Evolutionary conservation across 2,113 vertebrate genomes (phyloP).

Genomic region (Pardalotus punctatus): DNA sequence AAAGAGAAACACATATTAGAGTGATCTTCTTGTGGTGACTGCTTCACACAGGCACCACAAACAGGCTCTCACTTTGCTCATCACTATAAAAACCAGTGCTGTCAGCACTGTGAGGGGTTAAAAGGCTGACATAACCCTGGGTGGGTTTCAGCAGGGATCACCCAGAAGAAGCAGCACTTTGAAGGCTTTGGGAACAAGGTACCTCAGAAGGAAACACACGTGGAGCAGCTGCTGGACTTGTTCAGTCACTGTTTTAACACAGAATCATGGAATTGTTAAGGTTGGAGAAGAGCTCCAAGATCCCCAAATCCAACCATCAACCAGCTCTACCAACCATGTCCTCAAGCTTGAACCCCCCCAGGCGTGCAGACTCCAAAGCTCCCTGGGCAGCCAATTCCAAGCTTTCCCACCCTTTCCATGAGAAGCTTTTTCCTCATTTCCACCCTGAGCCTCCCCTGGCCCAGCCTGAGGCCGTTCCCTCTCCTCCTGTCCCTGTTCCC

Average conservation of each 20-base stretch:
- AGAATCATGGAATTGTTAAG: not conserved
- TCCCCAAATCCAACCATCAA: not conserved
- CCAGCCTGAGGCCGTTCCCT: not conserved
- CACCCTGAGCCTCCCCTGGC: rapidly evolving
- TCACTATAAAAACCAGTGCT: rapidly evolving
- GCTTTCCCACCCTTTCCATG: not conserved
- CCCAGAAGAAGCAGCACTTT: not conserved
- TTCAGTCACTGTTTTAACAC: not conserved
- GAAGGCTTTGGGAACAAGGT: not conserved
- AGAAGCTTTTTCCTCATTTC: not conserved
- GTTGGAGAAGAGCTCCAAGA: not conserved
- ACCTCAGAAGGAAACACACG: not conserved
- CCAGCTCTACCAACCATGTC: not conserved
- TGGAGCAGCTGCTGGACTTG: not conserved
- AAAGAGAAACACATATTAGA: not conserved
- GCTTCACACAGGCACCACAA: not conserved
- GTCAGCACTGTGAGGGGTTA: not conserved
- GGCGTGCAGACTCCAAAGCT: not conserved
- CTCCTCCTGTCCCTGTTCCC: not conserved
- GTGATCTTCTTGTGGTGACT: not conserved
- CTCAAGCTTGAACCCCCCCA: not conserved
- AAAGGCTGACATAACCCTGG: not conserved
- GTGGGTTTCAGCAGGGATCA: not conserved
- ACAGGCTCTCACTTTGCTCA: not conserved
- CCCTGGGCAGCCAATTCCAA: not conserved